phyloP scores from a whole-genome alignment of 2,797 vertebrate genomes.

The Yasuhikotakia modesta region DNA sequence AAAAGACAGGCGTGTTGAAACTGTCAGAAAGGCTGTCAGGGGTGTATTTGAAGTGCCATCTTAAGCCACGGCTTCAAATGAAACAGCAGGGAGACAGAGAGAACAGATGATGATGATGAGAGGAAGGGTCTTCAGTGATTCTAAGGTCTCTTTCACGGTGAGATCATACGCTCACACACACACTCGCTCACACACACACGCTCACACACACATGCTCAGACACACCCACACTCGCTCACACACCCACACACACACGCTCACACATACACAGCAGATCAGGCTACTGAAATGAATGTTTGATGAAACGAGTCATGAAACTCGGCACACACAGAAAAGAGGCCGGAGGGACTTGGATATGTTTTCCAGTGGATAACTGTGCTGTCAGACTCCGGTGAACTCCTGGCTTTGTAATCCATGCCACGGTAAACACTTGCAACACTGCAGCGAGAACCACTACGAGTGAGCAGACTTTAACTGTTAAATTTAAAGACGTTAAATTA shows the following conservation, averaged over 20 bases:
- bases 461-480: too few relatives aligned
- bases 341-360: slow-evolving; percentile 69
- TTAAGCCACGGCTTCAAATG: slow-evolving; percentile 63
- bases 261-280: slow-evolving; percentile 68
- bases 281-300: slow-evolving; percentile 65
- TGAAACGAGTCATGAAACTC: slow-evolving; percentile 72
- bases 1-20: slow-evolving; percentile 43
- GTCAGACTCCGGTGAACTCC: slow-evolving; percentile 49
- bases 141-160: slow-evolving; percentile 49
- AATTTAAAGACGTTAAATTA: neutral
- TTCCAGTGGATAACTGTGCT: slow-evolving; percentile 70
- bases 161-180: slow-evolving; percentile 56
- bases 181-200: too few relatives aligned
- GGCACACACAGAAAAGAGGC: slow-evolving; percentile 65
- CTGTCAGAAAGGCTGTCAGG: slow-evolving; percentile 63
- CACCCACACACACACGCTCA: slow-evolving; percentile 72
- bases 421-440: slow-evolving; percentile 57
- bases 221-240: slow-evolving; percentile 69
- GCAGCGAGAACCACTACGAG: neutral
- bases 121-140: slow-evolving; percentile 66
- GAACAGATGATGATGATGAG: slow-evolving; percentile 46
- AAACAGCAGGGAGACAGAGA: slow-evolving; percentile 60
- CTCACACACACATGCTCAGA: slow-evolving; percentile 74
- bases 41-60: slow-evolving; percentile 65
- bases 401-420: slow-evolving; percentile 58